Conservation (phyloP, 2,797 vertebrate species). For the Neosilurus hyrtlii region DNA sequence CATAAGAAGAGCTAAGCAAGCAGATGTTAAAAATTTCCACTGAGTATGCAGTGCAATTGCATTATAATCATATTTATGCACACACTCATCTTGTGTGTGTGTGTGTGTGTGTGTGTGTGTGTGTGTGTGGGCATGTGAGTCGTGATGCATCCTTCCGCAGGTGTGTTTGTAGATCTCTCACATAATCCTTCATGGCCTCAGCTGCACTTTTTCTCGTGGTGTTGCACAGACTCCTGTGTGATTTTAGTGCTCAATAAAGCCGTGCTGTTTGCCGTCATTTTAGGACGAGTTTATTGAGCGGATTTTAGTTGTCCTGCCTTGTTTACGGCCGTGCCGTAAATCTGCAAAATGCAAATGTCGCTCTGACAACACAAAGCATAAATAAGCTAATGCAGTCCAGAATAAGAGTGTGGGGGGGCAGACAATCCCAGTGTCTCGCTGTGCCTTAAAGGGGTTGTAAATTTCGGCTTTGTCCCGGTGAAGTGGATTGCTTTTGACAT, state of each 20-base stretch:
- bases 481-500: constrained; percentile 18
- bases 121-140: background rate
- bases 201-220: constrained; percentile 24
- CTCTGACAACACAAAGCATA: constrained; percentile 55
- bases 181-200: constrained; percentile 23
- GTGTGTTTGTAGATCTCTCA: constrained; percentile 16
- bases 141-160: background rate
- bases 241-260: constrained; percentile 61
- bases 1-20: background rate
- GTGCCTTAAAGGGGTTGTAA: constrained; percentile 39
- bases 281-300: constrained; percentile 55
- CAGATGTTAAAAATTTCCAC: constrained; percentile 11
- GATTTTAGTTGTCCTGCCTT: constrained; percentile 56
- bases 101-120: constrained; percentile 5
- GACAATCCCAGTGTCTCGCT: background rate
- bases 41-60: constrained; percentile 22
- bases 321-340: constrained; percentile 56
- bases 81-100: background rate
- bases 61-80: constrained; percentile 13
- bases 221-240: constrained; percentile 41
- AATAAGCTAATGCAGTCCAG: constrained; percentile 56
- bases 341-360: constrained; percentile 59
- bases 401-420: constrained; percentile 11
- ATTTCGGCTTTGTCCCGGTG: constrained; percentile 10
- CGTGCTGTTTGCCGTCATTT: constrained; percentile 51